Conservation (phyloP, 2,797 vertebrate species). For the Sebastiscus tertius region DNA sequence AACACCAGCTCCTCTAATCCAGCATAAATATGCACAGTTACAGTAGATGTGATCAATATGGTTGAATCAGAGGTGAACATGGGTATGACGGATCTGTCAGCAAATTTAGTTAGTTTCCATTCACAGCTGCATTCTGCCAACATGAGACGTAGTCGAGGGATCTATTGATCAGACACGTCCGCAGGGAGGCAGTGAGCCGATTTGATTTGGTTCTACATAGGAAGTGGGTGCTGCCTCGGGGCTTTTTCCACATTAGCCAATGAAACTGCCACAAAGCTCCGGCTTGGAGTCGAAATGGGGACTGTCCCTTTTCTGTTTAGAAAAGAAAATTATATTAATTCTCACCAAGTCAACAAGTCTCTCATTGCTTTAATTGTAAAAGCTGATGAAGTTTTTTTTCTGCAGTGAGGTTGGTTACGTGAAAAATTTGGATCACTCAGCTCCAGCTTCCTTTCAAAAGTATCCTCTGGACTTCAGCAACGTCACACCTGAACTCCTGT, state of each 20-base stretch:
- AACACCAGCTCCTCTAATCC: background rate
- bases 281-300: slow-evolving; percentile 30
- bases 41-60: slow-evolving; percentile 26
- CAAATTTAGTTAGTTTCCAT: slow-evolving; percentile 65
- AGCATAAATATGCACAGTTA: slow-evolving; percentile 6
- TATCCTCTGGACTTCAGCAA: background rate
- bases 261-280: slow-evolving; percentile 65
- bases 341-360: background rate
- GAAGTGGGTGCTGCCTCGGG: slow-evolving; percentile 72
- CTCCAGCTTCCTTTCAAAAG: background rate
- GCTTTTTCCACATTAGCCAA: slow-evolving; percentile 85
- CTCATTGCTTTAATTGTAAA: background rate
- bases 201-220: slow-evolving; percentile 81
- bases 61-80: slow-evolving; percentile 21
- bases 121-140: slow-evolving; percentile 39
- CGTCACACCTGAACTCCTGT: background rate
- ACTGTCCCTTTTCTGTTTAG: slow-evolving; percentile 8
- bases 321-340: slow-evolving; percentile 6
- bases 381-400: background rate
- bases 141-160: slow-evolving; percentile 57
- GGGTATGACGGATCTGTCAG: slow-evolving; percentile 35
- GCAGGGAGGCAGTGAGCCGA: slow-evolving; percentile 66
- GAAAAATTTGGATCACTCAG: background rate
- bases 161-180: slow-evolving; percentile 75
- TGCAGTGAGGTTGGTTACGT: background rate